Percentiles rank a stretch among this genome's conserved stretches.
Conservation (phyloP, 2,113 vertebrate species). For the Corvus hawaiiensis region DNA sequence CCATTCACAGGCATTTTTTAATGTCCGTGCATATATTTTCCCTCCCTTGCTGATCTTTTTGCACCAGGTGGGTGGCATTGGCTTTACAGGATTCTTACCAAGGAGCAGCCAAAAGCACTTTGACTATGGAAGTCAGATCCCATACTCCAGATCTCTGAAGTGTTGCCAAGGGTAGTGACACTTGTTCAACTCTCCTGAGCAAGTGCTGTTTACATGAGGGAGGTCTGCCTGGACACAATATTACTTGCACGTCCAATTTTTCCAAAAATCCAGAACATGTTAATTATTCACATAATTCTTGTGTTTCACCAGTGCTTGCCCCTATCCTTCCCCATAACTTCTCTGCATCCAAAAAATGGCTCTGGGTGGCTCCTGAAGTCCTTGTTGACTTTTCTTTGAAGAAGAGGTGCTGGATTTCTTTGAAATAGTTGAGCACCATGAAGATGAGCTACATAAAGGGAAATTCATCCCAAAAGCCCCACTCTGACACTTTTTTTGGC, state of each 20-base stretch:
- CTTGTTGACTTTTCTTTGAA: neutral
- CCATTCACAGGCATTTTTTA: neutral
- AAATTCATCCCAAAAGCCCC: neutral
- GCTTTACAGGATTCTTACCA: slow-evolving; percentile 23
- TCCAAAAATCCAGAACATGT: neutral
- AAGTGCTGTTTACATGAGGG: neutral
- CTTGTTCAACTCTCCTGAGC: neutral
- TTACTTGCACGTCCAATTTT: neutral
- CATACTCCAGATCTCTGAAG: neutral
- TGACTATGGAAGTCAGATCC: neutral
- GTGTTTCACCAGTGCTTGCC: neutral
- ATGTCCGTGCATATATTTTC: neutral
- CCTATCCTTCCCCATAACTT: neutral
- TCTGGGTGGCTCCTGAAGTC: neutral
- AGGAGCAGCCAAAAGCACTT: neutral
- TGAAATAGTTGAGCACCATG: neutral
- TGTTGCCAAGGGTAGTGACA: neutral
- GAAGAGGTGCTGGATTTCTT: neutral
- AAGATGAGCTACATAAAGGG: neutral
- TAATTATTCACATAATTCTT: neutral
- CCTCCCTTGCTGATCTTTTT: neutral
- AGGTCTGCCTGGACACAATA: neutral
- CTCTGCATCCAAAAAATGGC: neutral
- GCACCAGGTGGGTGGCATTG: slow-evolving; percentile 2
- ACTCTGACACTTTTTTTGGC: neutral